Conservation (phyloP, 2,888 invertebrate species). For the Leptura quadrifasciata region DNA sequence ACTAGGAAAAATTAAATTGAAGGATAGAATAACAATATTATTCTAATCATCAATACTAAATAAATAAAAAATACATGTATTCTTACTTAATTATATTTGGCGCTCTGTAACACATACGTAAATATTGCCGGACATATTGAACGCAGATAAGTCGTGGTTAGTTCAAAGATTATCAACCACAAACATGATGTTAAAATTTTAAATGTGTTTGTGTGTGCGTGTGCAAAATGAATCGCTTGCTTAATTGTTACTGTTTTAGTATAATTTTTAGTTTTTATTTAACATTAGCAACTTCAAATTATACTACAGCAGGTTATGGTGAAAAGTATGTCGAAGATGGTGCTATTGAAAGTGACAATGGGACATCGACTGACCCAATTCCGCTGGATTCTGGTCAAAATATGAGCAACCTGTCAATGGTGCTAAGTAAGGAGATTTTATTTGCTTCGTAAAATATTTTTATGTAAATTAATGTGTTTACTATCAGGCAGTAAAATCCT, state of each 20-base stretch:
- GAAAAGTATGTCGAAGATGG: conserved; percentile 8
- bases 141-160: conserved; percentile 18
- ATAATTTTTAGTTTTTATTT: conserved; percentile 25
- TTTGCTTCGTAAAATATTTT: no score
- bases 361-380: background rate
- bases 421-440: conserved; percentile 26
- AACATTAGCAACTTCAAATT: conserved; percentile 2
- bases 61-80: background rate
- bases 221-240: conserved; percentile 15
- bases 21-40: no score
- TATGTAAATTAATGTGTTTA: no score
- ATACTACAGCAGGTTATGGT: conserved; percentile 22
- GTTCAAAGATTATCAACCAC: conserved; percentile 33
- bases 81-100: background rate
- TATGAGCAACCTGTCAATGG: background rate
- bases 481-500: no score
- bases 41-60: no score
- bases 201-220: background rate
- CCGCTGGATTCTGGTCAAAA: background rate
- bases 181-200: conserved; percentile 11
- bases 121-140: background rate
- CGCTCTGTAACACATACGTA: background rate
- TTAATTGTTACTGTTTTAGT: background rate
- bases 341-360: background rate
- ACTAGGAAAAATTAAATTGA: no score